Evolutionary conservation across 1,140 invertebrate genomes (phyloP).

Genomic region (Penaeus indicus): DNA sequence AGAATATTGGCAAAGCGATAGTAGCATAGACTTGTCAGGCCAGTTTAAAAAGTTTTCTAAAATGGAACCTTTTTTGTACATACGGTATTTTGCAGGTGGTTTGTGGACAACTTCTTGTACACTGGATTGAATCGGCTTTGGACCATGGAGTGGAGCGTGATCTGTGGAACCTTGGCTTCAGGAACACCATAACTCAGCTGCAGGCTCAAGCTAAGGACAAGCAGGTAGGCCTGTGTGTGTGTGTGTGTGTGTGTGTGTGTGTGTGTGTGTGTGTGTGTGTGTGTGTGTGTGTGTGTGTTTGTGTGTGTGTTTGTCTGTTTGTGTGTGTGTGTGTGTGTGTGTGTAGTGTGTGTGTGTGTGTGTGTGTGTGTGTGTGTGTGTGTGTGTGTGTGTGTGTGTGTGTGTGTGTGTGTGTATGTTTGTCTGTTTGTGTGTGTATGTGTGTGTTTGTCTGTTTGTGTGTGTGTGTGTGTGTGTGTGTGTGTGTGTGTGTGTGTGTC

Average conservation of each 20-base stretch:
- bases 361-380: too few species aligned
- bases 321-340: not conserved
- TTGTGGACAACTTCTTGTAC: conserved; percentile 84
- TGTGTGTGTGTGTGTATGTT: not conserved
- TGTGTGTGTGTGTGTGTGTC: not conserved
- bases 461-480: too few species aligned
- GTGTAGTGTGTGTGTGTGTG: too few species aligned
- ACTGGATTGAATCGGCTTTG: conserved; percentile 88
- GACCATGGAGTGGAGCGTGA: conserved; percentile 91
- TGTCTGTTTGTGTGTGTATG: too few species aligned
- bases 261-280: too few species aligned
- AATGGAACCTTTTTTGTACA: too few species aligned
- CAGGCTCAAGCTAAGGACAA: conserved; percentile 61
- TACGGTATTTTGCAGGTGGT: conserved; percentile 70
- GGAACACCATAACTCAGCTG: conserved; percentile 80
- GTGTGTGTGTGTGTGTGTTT: not conserved
- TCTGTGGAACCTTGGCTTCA: conserved; percentile 90
- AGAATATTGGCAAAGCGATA: too few species aligned
- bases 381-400: too few species aligned
- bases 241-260: too few species aligned
- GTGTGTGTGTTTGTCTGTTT: not conserved
- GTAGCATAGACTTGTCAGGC: too few species aligned
- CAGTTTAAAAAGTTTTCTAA: too few species aligned
- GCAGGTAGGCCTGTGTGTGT: conserved; percentile 10
- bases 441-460: too few species aligned